Evolutionary conservation across 2,888 invertebrate species (phyloP).

Genomic region (Caenorhabditis sp.): DNA sequence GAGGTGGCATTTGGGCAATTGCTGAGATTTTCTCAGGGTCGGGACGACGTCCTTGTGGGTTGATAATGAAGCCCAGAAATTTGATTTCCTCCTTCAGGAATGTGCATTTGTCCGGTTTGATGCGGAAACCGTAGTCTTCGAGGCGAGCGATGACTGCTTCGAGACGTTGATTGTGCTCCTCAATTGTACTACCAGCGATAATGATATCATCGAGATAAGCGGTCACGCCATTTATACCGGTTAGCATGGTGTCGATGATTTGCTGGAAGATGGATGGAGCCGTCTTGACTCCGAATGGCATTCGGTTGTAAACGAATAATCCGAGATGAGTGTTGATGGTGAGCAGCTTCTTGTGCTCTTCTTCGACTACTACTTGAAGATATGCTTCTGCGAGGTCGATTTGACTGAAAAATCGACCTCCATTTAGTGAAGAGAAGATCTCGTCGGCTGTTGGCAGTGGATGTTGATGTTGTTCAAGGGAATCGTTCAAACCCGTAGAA

Average conservation of each 20-base stretch:
- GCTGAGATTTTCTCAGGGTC: constrained; percentile 24
- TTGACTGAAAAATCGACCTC: constrained; percentile 38
- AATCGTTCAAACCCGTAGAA: constrained; percentile 40
- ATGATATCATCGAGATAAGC: constrained; percentile 46
- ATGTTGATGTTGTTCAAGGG: constrained; percentile 39
- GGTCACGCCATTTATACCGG: constrained; percentile 27
- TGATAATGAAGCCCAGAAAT: constrained; percentile 30
- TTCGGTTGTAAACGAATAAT: constrained; percentile 44
- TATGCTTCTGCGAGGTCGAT: constrained; percentile 56
- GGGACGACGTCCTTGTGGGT: constrained; percentile 13
- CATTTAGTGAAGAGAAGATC: constrained; percentile 41
- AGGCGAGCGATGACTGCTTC: constrained; percentile 15
- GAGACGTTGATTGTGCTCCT: constrained; percentile 26
- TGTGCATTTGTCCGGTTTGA: constrained; percentile 12
- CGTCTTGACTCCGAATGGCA: constrained; percentile 55
- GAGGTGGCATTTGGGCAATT: constrained; percentile 22
- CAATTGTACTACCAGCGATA: constrained; percentile 17
- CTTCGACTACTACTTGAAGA: constrained; percentile 45
- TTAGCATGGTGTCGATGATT: constrained; percentile 45
- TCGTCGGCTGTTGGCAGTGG: constrained; percentile 54
- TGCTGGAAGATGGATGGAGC: constrained; percentile 57
- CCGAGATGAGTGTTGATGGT: constrained; percentile 53
- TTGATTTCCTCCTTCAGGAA: constrained; percentile 17
- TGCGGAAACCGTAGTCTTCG: constrained; percentile 25
- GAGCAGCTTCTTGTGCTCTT: constrained; percentile 28